phyloP scores from a whole-genome alignment of 2,888 invertebrate genomes.

The Pelosia muscerda region DNA sequence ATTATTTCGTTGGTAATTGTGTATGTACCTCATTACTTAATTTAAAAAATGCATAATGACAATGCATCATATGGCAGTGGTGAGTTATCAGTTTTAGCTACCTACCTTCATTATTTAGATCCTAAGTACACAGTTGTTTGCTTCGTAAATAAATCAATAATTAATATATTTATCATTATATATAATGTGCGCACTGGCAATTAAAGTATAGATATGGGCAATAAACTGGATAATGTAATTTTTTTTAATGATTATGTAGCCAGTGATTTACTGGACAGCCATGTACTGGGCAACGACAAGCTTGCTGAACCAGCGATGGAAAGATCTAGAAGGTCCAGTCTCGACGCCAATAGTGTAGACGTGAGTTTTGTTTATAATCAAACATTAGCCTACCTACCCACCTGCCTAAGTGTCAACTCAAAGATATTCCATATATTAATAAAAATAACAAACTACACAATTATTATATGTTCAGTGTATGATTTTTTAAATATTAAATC shows the following conservation, averaged over 20 bases:
- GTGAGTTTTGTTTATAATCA: slow-evolving; percentile 65
- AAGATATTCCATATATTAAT: too few relatives aligned
- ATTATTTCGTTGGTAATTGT: slow-evolving; percentile 9
- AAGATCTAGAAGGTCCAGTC: slow-evolving; percentile 77
- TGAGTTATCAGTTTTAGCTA: slow-evolving; percentile 66
- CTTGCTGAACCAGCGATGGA: slow-evolving; percentile 75
- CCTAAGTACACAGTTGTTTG: slow-evolving; percentile 51
- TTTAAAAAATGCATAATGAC: slow-evolving; percentile 73
- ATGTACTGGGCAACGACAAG: slow-evolving; percentile 81
- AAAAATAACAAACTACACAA: not conserved
- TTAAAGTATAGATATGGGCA: slow-evolving; percentile 78
- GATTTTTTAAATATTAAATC: not conserved
- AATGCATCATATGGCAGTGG: slow-evolving; percentile 80
- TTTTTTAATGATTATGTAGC: slow-evolving; percentile 80
- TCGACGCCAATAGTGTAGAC: slow-evolving; percentile 82
- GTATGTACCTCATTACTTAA: not conserved
- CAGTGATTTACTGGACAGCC: slow-evolving; percentile 84
- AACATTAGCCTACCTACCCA: not conserved
- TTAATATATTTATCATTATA: slow-evolving; percentile 68
- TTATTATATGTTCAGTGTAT: not conserved
- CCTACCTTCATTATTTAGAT: slow-evolving; percentile 64
- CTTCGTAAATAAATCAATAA: slow-evolving; percentile 57
- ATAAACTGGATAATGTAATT: slow-evolving; percentile 78
- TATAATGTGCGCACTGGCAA: slow-evolving; percentile 73
- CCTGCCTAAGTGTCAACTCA: not conserved